A percentile compares a stretch with the other conserved stretches of the same genome.
These are phyloP conservation scores for Tachysurus fulvidraco DNA, from an alignment of 2,113 vertebrate species.

Conservation along the genomic window DNA sequence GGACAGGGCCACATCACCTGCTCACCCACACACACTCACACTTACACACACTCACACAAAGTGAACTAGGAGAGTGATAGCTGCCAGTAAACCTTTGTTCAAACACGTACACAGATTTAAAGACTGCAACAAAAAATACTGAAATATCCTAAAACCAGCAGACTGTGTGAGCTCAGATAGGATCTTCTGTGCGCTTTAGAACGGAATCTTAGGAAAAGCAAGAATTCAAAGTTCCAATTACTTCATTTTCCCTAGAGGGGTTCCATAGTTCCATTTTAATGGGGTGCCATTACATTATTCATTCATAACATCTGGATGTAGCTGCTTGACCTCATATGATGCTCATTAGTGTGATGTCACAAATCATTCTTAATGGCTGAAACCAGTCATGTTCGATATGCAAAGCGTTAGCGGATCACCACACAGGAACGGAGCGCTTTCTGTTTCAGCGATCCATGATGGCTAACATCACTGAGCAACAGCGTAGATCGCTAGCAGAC, in stretches of 20 bases:
- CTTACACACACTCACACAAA: constrained; percentile 9
- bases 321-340: not conserved
- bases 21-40: constrained; percentile 57
- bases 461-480: not conserved
- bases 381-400: not conserved
- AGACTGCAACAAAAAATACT: not conserved
- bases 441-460: not conserved
- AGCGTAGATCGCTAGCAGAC: not conserved
- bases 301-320: not conserved
- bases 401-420: not conserved
- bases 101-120: not conserved
- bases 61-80: not conserved
- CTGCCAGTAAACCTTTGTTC: not conserved
- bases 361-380: not conserved
- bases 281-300: not conserved
- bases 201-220: not conserved
- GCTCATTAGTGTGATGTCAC: not conserved
- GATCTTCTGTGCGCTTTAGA: not conserved
- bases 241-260: not conserved
- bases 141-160: not conserved
- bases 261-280: not conserved
- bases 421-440: not conserved
- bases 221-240: not conserved
- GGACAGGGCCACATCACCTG: constrained; percentile 74
- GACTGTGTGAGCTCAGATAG: not conserved